phyloP scores from a whole-genome alignment of 2,888 invertebrate species.

The Nomada fabriciana region DNA sequence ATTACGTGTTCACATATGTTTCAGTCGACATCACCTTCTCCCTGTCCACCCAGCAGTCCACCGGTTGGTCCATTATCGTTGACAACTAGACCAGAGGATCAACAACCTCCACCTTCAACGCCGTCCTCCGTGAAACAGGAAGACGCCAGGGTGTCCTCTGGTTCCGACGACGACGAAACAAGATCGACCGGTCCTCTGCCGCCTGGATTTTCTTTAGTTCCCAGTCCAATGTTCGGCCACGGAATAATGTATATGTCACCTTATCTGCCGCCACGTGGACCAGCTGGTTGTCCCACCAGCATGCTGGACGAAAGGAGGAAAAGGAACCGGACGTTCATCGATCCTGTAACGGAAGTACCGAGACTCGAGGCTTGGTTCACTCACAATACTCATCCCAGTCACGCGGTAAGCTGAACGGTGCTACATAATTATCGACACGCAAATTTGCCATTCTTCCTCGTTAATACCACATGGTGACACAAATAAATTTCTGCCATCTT shows the following conservation, averaged over 20 bases:
- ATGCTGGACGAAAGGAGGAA: conserved; percentile 94
- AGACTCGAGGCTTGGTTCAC: conserved; percentile 98
- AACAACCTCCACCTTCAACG: conserved; percentile 78
- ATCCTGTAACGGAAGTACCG: conserved; percentile 99
- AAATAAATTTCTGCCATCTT: neutral
- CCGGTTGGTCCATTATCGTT: conserved; percentile 81
- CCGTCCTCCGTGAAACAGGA: conserved; percentile 80
- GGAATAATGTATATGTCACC: conserved; percentile 97
- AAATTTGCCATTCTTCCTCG: conserved; percentile 56
- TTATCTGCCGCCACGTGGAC: conserved; percentile 88
- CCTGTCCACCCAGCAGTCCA: conserved; percentile 81
- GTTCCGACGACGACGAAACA: conserved; percentile 87
- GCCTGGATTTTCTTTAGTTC: conserved; percentile 91
- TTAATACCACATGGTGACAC: conserved; percentile 7
- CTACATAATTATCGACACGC: conserved; percentile 35
- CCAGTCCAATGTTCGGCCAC: conserved; percentile 95
- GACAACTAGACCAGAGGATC: conserved; percentile 82
- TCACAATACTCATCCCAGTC: conserved; percentile 99
- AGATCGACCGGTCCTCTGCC: conserved; percentile 85
- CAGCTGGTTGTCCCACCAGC: conserved; percentile 85
- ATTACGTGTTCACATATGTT: neutral
- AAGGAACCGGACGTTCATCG: conserved; percentile 99
- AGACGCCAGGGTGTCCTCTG: conserved; percentile 81
- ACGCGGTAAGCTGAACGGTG: conserved; percentile 85
- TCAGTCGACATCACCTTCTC: conserved; percentile 82